A percentile compares a stretch with the other conserved stretches of the same genome.
Conservation (phyloP, 2,888 invertebrate genomes). For the Halictus quadricinctus region DNA sequence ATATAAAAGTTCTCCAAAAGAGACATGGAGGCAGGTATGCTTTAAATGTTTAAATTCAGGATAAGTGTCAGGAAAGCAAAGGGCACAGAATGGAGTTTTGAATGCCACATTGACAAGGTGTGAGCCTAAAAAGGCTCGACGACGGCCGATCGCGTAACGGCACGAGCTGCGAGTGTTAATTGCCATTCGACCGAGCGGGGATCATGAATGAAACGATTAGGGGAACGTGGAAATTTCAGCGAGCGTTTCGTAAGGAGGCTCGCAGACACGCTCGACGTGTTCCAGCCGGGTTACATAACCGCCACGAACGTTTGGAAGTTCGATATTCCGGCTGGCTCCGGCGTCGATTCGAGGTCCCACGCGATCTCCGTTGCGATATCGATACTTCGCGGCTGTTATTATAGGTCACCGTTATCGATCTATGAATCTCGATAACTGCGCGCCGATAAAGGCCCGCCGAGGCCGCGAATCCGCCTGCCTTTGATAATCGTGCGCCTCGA, state of each 20-base stretch:
- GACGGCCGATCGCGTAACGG: conserved; percentile 4
- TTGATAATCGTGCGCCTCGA: neutral
- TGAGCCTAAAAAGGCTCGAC: conserved; percentile 6
- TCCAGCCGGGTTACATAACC: conserved; percentile 43
- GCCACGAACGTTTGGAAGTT: conserved; percentile 42
- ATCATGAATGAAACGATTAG: conserved; percentile 55
- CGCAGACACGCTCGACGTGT: conserved; percentile 34
- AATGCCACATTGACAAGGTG: neutral
- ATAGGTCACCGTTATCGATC: conserved; percentile 57
- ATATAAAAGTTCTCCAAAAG: neutral
- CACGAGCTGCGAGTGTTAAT: conserved; percentile 9
- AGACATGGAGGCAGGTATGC: neutral
- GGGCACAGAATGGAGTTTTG: neutral
- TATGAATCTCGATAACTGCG: conserved; percentile 54
- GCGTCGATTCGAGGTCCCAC: conserved; percentile 42
- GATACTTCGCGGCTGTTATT: conserved; percentile 53
- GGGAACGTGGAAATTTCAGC: conserved; percentile 31
- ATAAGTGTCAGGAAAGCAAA: neutral
- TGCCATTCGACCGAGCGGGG: neutral
- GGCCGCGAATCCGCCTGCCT: conserved; percentile 22
- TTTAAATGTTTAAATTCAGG: neutral
- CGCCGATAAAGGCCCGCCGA: conserved; percentile 34
- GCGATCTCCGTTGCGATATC: conserved; percentile 54
- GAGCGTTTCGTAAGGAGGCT: conserved; percentile 12
- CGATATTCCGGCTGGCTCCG: conserved; percentile 30